A percentile compares a stretch with the other conserved stretches of the same genome.
Conservation (phyloP, 2,113 vertebrate genomes). For the Nothoprocta perdicaria region DNA sequence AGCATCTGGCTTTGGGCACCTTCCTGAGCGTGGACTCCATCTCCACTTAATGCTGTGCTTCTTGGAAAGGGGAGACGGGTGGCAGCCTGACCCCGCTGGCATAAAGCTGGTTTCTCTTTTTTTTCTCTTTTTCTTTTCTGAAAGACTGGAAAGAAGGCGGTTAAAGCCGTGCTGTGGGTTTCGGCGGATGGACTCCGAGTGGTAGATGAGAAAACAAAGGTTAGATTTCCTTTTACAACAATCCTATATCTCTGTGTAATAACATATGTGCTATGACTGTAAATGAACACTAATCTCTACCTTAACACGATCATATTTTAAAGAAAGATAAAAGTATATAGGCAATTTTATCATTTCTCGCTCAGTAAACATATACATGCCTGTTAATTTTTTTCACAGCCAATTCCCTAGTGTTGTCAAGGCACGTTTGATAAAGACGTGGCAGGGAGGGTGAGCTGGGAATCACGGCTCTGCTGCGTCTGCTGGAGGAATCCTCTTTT, state of each 20-base stretch:
- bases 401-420: neutral
- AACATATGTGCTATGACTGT: neutral
- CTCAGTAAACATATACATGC: neutral
- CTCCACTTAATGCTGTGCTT: conserved; percentile 70
- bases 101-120: conserved; percentile 10
- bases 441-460: neutral
- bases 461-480: conserved; percentile 9
- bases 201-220: conserved; percentile 99
- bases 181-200: conserved; percentile 97
- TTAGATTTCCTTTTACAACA: conserved; percentile 69
- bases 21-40: conserved; percentile 75
- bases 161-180: conserved; percentile 96
- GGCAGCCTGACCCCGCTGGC: neutral
- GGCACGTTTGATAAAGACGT: neutral
- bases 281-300: neutral
- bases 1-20: conserved; percentile 78
- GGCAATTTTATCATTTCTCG: conserved; percentile 34
- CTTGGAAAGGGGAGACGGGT: conserved; percentile 69
- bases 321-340: conserved; percentile 14
- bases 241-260: neutral
- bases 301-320: conserved; percentile 14
- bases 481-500: neutral
- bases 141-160: conserved; percentile 96
- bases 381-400: neutral
- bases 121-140: conserved; percentile 7